A percentile compares a stretch with the other conserved stretches of the same genome.
phyloP scores from a whole-genome alignment of 2,888 invertebrate genomes.

The Agrenia bidenticulata region DNA sequence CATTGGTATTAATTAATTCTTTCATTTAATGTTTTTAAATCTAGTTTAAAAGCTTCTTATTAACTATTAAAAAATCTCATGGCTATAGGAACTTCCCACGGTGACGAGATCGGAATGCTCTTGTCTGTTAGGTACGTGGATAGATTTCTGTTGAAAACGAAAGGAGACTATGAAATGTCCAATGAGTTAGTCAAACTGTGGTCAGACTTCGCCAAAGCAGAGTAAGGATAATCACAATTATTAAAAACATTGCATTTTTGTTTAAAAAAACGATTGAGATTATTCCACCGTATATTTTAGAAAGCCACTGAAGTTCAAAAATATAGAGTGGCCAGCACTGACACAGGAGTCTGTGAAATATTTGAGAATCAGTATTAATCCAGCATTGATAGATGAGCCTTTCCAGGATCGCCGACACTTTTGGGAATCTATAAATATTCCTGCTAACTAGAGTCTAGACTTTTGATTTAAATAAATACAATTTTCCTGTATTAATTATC shows the following conservation, averaged over 20 bases:
- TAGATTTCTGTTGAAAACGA: not conserved
- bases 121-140: no score
- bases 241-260: no score
- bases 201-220: constrained; percentile 33
- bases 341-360: constrained; percentile 23
- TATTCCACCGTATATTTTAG: not conserved
- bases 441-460: no score
- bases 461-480: no score
- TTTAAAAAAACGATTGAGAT: no score
- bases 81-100: constrained; percentile 1
- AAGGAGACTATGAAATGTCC: constrained; percentile 38
- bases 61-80: not conserved
- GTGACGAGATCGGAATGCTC: constrained; percentile 1
- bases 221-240: constrained; percentile 21
- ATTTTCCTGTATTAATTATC: no score
- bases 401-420: constrained; percentile 12
- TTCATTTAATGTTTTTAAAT: not conserved
- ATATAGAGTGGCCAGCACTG: constrained; percentile 29
- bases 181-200: constrained; percentile 34
- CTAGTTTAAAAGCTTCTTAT: not conserved
- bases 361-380: constrained; percentile 31
- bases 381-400: constrained; percentile 38
- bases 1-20: not conserved
- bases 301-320: constrained; percentile 25
- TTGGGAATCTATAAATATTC: no score